phyloP scores from a whole-genome alignment of 2,113 vertebrate species.

The Strigops habroptila region DNA sequence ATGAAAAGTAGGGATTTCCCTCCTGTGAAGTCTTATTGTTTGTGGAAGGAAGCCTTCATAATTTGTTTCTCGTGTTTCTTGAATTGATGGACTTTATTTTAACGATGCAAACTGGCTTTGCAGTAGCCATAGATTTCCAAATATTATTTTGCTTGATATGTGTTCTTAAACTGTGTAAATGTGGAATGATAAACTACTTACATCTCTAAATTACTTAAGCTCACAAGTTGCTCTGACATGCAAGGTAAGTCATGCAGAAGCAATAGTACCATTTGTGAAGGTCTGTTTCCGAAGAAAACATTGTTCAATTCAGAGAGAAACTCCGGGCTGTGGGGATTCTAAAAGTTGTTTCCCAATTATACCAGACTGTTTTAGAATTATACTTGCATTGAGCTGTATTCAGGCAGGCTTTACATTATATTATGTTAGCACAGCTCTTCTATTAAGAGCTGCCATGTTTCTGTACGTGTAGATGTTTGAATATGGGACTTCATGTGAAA shows the following conservation, averaged over 20 bases:
- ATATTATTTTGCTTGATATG: not conserved
- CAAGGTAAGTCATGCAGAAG: conserved; percentile 65
- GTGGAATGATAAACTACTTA: conserved; percentile 1
- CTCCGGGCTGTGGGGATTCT: not conserved
- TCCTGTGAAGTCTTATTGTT: conserved; percentile 17
- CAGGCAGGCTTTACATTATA: not conserved
- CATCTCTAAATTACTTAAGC: not conserved
- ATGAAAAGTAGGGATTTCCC: conserved; percentile 45
- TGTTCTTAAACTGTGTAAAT: conserved; percentile 29
- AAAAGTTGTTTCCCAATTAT: not conserved
- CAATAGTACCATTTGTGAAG: conserved; percentile 7
- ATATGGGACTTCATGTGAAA: not conserved
- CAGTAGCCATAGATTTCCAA: not conserved
- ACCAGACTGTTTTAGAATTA: not conserved
- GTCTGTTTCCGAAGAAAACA: conserved; percentile 21
- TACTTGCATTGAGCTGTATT: not conserved
- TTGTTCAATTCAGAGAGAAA: not conserved
- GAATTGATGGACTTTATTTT: not conserved
- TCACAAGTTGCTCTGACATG: not conserved
- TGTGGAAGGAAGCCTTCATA: not conserved
- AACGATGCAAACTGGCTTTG: not conserved
- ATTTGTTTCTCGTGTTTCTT: conserved; percentile 16
- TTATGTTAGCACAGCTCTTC: not conserved
- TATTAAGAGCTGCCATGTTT: not conserved
- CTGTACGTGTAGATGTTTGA: not conserved